phyloP scores from a whole-genome alignment of 2,888 invertebrate genomes.

The Drosophila borealis region DNA sequence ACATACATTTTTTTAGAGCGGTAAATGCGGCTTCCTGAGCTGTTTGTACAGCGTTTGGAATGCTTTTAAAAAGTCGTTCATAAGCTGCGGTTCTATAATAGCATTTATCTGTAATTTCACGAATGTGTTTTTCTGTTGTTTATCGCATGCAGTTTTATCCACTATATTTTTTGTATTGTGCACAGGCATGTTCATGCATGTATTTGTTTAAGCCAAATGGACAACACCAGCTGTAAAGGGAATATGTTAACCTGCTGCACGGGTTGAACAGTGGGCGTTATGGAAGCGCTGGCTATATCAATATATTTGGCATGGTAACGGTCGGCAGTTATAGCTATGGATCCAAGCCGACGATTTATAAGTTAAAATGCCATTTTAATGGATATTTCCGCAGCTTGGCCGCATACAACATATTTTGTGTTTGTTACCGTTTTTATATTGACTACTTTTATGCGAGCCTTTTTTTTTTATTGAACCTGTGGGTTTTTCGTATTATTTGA shows the following conservation, averaged over 20 bases:
- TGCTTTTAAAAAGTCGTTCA: conserved; percentile 73
- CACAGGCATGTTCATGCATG: conserved; percentile 15
- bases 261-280: conserved; percentile 9
- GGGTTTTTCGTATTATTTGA: conserved; percentile 1
- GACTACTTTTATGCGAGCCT: background rate
- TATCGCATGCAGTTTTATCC: conserved; percentile 40
- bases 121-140: conserved; percentile 42
- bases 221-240: conserved; percentile 49
- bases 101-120: conserved; percentile 59
- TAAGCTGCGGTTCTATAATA: conserved; percentile 67
- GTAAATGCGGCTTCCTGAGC: conserved; percentile 50
- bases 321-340: conserved; percentile 32
- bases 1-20: conserved; percentile 7
- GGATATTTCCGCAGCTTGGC: conserved; percentile 72
- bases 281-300: conserved; percentile 16
- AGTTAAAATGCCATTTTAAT: conserved; percentile 77
- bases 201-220: conserved; percentile 59
- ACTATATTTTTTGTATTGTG: conserved; percentile 6
- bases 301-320: conserved; percentile 28
- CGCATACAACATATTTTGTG: conserved; percentile 60
- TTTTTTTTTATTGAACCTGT: conserved; percentile 10
- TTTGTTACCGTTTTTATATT: conserved; percentile 32
- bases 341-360: conserved; percentile 69
- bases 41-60: conserved; percentile 62
- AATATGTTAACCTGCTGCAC: conserved; percentile 48